Percentiles rank a stretch among this genome's conserved stretches.
These are phyloP conservation scores for Argynnis bischoffii DNA, from an alignment of 2,888 invertebrate species.

Conservation along the genomic window DNA sequence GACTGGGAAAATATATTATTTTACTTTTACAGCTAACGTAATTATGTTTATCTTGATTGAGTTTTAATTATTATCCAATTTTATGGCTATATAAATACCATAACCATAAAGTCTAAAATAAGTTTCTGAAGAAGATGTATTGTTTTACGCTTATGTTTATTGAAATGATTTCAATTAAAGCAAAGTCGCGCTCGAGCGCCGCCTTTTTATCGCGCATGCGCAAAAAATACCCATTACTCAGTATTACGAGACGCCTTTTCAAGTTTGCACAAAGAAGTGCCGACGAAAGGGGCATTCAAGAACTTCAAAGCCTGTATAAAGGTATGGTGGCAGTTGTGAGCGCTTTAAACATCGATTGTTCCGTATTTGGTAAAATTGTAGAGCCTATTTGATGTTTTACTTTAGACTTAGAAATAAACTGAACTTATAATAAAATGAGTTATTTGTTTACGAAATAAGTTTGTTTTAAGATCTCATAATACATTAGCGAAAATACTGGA, in stretches of 20 bases:
- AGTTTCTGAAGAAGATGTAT: constrained; percentile 18
- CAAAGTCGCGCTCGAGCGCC: constrained; percentile 49
- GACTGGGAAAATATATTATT: too few species aligned
- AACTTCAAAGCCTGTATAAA: constrained; percentile 49
- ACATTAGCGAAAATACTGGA: too few species aligned
- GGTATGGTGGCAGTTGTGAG: constrained; percentile 43
- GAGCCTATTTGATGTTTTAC: constrained; percentile 8
- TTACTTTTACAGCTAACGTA: too few species aligned
- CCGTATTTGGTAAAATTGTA: constrained; percentile 12
- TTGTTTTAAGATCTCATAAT: too few species aligned
- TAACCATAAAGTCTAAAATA: constrained; percentile 1
- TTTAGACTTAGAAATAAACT: constrained; percentile 2
- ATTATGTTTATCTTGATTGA: neutral
- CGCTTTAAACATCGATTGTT: constrained; percentile 41
- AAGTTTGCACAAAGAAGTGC: constrained; percentile 60
- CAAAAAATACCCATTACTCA: constrained; percentile 66
- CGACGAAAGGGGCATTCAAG: constrained; percentile 55
- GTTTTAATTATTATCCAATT: neutral
- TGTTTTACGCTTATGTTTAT: constrained; percentile 35
- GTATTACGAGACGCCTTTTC: constrained; percentile 63
- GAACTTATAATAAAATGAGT: neutral
- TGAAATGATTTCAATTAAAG: constrained; percentile 37
- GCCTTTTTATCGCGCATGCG: constrained; percentile 64
- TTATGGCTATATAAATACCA: neutral
- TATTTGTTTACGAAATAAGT: neutral